These are phyloP conservation scores for Xylocopa sonorina DNA, from an alignment of 1,140 invertebrate species.

Conservation along the genomic window DNA sequence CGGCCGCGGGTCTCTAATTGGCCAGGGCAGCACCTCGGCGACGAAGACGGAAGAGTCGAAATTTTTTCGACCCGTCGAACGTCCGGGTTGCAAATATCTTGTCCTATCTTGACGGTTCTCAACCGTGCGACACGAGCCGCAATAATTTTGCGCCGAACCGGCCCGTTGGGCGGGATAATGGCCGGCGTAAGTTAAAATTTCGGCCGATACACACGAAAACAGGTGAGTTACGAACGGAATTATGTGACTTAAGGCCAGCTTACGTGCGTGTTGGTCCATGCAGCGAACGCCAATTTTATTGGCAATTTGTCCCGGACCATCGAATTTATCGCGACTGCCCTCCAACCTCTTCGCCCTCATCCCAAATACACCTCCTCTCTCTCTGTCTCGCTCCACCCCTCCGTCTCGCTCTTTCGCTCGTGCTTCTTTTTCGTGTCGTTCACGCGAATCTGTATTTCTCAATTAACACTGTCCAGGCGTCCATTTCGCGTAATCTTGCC, in stretches of 20 bases:
- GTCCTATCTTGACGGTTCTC: constrained; percentile 32
- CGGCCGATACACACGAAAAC: constrained; percentile 72
- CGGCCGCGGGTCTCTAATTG: constrained; percentile 37
- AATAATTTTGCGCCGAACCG: constrained; percentile 59
- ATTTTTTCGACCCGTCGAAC: constrained; percentile 49
- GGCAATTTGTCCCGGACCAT: constrained; percentile 69
- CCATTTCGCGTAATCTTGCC: constrained; percentile 37
- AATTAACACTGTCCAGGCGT: constrained; percentile 56
- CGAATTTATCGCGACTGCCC: constrained; percentile 61
- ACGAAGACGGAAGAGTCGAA: constrained; percentile 51
- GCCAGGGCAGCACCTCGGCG: neutral
- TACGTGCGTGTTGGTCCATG: constrained; percentile 41
- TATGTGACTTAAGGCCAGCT: constrained; percentile 70
- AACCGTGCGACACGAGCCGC: constrained; percentile 24
- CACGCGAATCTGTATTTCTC: constrained; percentile 60
- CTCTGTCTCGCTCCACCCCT: neutral
- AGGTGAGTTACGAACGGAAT: constrained; percentile 75
- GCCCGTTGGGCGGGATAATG: constrained; percentile 71
- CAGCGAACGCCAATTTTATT: constrained; percentile 63
- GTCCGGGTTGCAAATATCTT: constrained; percentile 48
- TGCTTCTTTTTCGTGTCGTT: constrained; percentile 19
- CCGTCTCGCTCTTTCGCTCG: neutral
- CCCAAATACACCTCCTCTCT: too few species aligned
- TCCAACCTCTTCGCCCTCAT: neutral
- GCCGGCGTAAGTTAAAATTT: constrained; percentile 76